Evolutionary conservation across 2,113 vertebrate species (phyloP).

Genomic region (Pseudopodoces humilis): DNA sequence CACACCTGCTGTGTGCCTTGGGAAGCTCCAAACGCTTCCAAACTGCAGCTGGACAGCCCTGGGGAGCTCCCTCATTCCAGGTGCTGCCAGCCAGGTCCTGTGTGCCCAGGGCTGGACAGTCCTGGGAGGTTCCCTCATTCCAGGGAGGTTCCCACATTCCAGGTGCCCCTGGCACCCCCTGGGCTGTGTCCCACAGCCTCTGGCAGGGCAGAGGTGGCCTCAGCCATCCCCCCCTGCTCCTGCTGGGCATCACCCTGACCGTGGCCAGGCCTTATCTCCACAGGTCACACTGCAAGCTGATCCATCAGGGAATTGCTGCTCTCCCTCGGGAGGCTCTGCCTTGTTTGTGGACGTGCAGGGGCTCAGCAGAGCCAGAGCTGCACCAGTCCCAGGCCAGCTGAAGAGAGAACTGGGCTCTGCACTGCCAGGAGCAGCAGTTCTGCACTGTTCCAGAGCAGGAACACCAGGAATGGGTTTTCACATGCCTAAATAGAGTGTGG

Average conservation of each 20-base stretch:
- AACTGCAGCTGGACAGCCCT: neutral
- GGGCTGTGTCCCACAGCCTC: neutral
- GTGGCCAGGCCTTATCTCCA: neutral
- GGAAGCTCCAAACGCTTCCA: neutral
- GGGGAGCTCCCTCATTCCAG: neutral
- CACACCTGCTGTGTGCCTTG: neutral
- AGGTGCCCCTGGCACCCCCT: neutral
- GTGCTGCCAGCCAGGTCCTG: neutral
- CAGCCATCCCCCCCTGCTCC: neutral
- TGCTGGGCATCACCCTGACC: neutral
- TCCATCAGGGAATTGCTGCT: neutral
- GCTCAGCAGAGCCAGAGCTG: neutral
- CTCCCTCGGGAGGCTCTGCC: neutral
- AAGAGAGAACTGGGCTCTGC: neutral
- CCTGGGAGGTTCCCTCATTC: neutral
- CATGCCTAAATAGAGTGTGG: accelerated
- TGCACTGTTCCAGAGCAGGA: neutral
- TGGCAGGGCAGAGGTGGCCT: neutral
- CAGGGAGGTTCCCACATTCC: neutral
- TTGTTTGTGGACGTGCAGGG: neutral
- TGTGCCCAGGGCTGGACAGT: neutral
- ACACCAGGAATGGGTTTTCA: neutral
- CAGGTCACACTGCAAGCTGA: neutral
- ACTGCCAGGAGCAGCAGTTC: neutral
- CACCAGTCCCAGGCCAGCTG: neutral